Evolutionary conservation across 2,888 invertebrate species (phyloP), one percentile per base, ranked within the genome.

Genomic region (Cerceris rybyensis): DNA sequence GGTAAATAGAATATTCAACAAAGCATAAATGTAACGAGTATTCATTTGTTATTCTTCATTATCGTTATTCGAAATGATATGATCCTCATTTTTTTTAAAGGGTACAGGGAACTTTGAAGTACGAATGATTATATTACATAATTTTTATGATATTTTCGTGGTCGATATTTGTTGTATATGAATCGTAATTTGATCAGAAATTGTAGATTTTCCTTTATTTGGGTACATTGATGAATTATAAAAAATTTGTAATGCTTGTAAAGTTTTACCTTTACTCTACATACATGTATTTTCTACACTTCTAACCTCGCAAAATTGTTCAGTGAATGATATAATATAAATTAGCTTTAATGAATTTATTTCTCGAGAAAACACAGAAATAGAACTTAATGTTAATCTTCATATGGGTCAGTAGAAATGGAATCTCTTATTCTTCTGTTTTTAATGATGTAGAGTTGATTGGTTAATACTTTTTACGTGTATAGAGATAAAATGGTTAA

Each of bases 1-100:
- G 94, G 96, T 96, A 50, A 60, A 78, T n/a, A 60, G n/a, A 41
- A 50, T n/a, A 43, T 54, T 69, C 69, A 13, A 54, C 16, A 42
- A 46, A 63, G 0, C 57, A 2, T 17, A 58, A 65, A 55, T 13
- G 49, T 9, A 7, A 8, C 7, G 43, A 55, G 39, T 8, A 9
- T 28, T 2, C 11, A 14, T 28, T 55, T 17, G 7, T 49, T 42
- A 28, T 49, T 66, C 2, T 6, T 39, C 13, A 16, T 0, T 39
- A 14, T 13, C 28, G 7, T 16, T 49, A 42, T 39, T 50, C 11
- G 4, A 14, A 63, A n/a, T 9, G 9, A 2, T 2, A n/a, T 16
- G 17, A 4, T 58, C 28, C 6, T 16, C 11, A 57, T 28, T 9
- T 58, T 68, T 41, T 65, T 43, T 55, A 58, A 28, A 54, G 28